Evolutionary conservation across 2,888 invertebrate species (phyloP), one percentile per base, ranked within the genome.

Genomic region (Myopa tessellatipennis): DNA sequence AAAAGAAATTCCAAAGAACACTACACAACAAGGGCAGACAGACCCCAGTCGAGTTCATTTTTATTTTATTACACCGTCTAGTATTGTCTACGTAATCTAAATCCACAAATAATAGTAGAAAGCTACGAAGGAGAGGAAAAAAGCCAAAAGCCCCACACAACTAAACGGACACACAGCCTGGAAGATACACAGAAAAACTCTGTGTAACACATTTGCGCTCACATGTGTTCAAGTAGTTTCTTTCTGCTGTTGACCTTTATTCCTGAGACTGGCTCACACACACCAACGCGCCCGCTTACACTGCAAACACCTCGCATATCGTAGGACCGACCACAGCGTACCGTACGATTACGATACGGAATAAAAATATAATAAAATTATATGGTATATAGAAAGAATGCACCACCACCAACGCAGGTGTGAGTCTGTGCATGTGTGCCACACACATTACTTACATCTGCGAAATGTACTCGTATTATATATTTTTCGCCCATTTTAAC

Each of bases 321-420:
- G 38, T 52, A 18, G 36, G 52, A 65, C 18, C n/a, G n/a, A 8
- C 38, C 34, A 14, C 38, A 18, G 36, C 36, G 5, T 36, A 12
- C 65, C 65, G 38, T 52, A 18, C 74, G 40, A 36, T 55, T 63
- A 50, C 63, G 68, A 86, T 82, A 74, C 82, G 80, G 82, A 84
- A 85, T 85, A 87, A 86, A 86, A 86, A 87, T 86, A 84, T 83
- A 87, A 86, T 87, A 86, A 85, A 85, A 86, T 86, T 86, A 86
- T 86, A 87, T 45, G 86, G 84, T 81, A 84, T 83, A 83, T 74
- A 72, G 75, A 67, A 74, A 74, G 69, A 76, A 69, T 63, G 77
- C 72, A 82, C 79, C 63, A 76, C 78, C 79, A 79, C 45, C 65
- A 72, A 80, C 75, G 61, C 65, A 81, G 74, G 77, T 75, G 76